phyloP scores from a whole-genome alignment of 2,797 vertebrate genomes.

The Botia almorhae region DNA sequence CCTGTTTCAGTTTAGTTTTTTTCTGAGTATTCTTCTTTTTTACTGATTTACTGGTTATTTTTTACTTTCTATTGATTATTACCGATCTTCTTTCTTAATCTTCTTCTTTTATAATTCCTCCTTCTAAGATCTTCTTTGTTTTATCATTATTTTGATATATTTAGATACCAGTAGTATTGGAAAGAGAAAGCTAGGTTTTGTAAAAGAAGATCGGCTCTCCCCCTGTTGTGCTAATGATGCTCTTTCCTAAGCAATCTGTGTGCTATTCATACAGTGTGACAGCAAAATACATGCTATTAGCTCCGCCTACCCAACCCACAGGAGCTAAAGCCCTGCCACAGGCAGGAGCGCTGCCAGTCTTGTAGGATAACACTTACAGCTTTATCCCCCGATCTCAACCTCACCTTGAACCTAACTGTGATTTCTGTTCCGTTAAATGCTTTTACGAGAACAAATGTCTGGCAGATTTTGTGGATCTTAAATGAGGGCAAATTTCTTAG shows the following conservation, averaged over 20 bases:
- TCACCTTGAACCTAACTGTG: conserved; percentile 32
- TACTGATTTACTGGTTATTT: not conserved
- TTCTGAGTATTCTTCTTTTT: not conserved
- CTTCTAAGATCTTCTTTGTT: not conserved
- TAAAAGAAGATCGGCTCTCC: not conserved
- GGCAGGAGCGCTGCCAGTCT: conserved; percentile 36
- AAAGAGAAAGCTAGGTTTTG: not conserved
- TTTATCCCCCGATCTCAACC: conserved; percentile 47
- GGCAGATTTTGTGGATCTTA: not conserved
- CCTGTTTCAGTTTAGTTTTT: not conserved
- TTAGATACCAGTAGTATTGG: not conserved
- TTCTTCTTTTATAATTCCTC: too few species aligned
- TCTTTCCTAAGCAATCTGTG: conserved; percentile 25
- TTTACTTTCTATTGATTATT: not conserved
- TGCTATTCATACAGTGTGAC: conserved; percentile 57
- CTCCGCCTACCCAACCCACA: conserved; percentile 51
- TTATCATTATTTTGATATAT: not conserved
- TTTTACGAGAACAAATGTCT: not conserved
- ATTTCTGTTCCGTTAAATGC: not conserved
- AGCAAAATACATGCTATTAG: conserved; percentile 57
- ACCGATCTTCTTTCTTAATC: not conserved
- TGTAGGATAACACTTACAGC: conserved; percentile 44
- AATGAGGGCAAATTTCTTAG: not conserved
- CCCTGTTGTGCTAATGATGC: conserved; percentile 44
- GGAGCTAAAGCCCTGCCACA: conserved; percentile 44